Conservation (phyloP, 2,797 vertebrate genomes). For the Uromys caudimaculatus region DNA sequence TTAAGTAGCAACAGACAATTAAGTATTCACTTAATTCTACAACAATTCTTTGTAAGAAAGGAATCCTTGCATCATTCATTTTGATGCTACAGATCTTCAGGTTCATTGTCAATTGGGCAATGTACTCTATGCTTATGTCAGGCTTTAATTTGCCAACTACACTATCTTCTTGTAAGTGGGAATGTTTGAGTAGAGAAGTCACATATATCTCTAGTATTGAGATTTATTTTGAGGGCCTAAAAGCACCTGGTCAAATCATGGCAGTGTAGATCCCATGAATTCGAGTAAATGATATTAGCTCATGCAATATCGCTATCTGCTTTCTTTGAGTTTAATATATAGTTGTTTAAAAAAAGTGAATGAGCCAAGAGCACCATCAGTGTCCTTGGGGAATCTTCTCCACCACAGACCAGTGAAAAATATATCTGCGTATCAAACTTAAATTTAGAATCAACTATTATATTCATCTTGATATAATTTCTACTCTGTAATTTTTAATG, state of each 20-base stretch:
- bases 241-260: background rate
- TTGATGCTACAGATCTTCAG: background rate
- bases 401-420: fast-evolving
- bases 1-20: background rate
- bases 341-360: background rate
- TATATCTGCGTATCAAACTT: background rate
- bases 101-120: background rate
- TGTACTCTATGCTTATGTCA: background rate
- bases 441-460: background rate
- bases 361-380: background rate
- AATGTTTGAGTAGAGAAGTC: background rate
- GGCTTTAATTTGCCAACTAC: background rate
- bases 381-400: background rate
- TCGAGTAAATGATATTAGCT: background rate
- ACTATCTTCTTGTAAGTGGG: background rate
- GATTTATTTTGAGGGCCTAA: background rate
- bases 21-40: background rate
- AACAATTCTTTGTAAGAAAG: background rate
- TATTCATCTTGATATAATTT: background rate
- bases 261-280: background rate
- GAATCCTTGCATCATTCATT: too few relatives aligned
- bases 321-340: background rate
- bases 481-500: background rate
- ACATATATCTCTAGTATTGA: background rate
- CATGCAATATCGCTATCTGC: background rate